Base-by-base conservation (phyloP, 1,140 invertebrate genomes). In the Pygmarrhopalites habei region DNA sequence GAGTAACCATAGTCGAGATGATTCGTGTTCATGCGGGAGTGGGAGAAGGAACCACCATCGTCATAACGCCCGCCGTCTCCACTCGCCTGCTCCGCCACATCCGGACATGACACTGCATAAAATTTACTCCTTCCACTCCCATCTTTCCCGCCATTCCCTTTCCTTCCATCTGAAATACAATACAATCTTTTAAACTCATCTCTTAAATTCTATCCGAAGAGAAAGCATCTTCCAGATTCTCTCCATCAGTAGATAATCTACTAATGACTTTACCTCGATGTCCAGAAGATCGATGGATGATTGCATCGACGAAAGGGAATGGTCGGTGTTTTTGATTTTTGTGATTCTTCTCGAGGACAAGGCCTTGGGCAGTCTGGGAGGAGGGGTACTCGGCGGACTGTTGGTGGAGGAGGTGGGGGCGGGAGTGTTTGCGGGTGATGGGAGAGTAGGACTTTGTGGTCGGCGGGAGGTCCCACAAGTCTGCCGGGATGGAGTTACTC, bases 51-150 rank as follows among this genome's bases (percentile, higher is more conserved):
- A 3, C 4, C n/a, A 26, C 25, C 39, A 28, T 30, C 26, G 28
- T 58, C 26, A n/a, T n/a, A n/a, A n/a, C n/a, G n/a, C n/a, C n/a
- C n/a, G n/a, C n/a, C n/a, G 29, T 52, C 19, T 21, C 14, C 35
- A 29, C 52, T 44, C 25, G 21, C 51, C 29, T 66, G 49, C 28
- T 66, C 59, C 14, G 68, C 64, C 7, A 70, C 68, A 28, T 70
- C 65, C 14, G 67, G 67, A 41, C 65, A 67, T 26, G 68, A 70
- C 21, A 64, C 56, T 21, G 68, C 68, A 55, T 67, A 70, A n/a
- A 70, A 49, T 65, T 66, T 66, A 28, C 60, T 51, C 61, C 67
- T 17, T 19, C 52, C 63, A 44, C 17, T 44, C 32, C 25, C 53
- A 15, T 29, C 59, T n/a, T 41, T 51, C 17, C 46, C 44, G n/a